Evolutionary conservation across 1,140 invertebrate species (phyloP).

Genomic region (Rhysida immarginata): DNA sequence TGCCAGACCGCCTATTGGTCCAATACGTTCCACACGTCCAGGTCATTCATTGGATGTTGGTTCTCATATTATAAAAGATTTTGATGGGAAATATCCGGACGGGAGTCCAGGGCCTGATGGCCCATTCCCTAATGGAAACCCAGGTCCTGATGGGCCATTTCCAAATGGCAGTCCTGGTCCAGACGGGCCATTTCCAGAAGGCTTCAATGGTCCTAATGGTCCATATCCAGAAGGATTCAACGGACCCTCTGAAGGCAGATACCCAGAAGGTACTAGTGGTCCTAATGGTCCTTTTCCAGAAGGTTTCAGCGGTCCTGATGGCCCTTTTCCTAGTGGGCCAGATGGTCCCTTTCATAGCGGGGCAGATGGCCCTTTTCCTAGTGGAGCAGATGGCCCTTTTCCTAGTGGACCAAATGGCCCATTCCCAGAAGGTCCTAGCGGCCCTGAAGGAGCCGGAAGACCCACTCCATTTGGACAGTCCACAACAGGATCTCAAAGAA

Average conservation of each 20-base stretch:
- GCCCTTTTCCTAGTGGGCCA: conserved; percentile 8
- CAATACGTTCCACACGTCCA: neutral
- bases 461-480: no score
- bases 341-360: no score
- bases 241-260: neutral
- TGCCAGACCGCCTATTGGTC: neutral
- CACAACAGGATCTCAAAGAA: neutral
- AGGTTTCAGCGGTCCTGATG: neutral
- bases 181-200: no score
- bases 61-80: no score
- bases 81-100: no score
- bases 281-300: conserved; percentile 3
- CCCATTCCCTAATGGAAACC: neutral
- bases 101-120: conserved; percentile 7
- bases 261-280: neutral
- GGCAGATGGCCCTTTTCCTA: conserved; percentile 3
- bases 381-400: neutral
- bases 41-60: neutral
- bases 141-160: neutral
- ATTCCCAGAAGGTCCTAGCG: conserved; percentile 8
- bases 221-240: neutral
- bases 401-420: conserved; percentile 2
- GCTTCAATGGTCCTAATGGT: conserved; percentile 8
- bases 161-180: neutral
- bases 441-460: neutral